These are phyloP conservation scores for Ammospiza nelsoni DNA, from an alignment of 2,113 vertebrate species.

Conservation along the genomic window DNA sequence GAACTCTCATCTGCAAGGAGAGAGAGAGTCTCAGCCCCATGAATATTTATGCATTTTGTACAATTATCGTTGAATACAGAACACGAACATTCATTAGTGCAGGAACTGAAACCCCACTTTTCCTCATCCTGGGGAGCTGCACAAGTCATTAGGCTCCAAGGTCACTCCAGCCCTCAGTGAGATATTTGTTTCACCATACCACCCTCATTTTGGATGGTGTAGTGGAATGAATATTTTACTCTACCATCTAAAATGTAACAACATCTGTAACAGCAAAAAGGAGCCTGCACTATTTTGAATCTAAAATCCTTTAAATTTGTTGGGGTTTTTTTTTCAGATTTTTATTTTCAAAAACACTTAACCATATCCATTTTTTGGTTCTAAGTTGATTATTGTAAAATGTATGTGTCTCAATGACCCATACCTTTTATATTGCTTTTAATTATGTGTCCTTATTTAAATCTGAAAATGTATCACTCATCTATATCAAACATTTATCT, in stretches of 20 bases:
- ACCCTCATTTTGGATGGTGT: background rate
- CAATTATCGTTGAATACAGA: conserved; percentile 10
- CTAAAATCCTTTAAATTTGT: background rate
- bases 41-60: conserved; percentile 8
- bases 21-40: background rate
- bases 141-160: background rate
- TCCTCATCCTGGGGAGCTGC: background rate
- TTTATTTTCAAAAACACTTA: background rate
- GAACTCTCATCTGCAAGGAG: background rate
- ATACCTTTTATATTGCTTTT: background rate
- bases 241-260: background rate
- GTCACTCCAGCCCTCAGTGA: background rate
- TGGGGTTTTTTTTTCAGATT: fast-evolving
- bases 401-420: background rate
- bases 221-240: background rate
- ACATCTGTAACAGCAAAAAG: background rate
- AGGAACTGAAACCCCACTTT: background rate
- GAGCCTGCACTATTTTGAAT: background rate
- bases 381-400: background rate
- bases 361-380: background rate
- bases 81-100: background rate
- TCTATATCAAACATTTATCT: background rate
- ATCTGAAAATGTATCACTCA: background rate
- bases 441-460: background rate
- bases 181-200: background rate